These are phyloP conservation scores for Mycalesis mineus DNA, from an alignment of 2,888 invertebrate species.

Conservation along the genomic window DNA sequence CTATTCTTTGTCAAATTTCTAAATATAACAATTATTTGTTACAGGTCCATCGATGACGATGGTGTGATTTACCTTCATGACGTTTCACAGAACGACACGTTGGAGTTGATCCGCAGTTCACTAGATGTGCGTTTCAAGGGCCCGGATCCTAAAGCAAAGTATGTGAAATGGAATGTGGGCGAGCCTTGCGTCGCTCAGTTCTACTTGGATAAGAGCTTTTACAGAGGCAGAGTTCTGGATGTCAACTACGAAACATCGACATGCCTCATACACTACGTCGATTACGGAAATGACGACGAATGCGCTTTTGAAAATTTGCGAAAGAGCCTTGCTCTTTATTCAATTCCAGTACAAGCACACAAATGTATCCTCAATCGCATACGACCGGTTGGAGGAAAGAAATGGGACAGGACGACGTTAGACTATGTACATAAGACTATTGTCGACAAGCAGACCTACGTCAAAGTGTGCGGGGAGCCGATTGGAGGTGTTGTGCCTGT, in stretches of 20 bases:
- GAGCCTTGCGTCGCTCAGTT: slow-evolving; percentile 84
- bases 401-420: slow-evolving; percentile 75
- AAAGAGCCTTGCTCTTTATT: slow-evolving; percentile 79
- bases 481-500: slow-evolving; percentile 51
- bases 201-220: slow-evolving; percentile 82
- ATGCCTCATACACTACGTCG: slow-evolving; percentile 83
- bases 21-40: slow-evolving; percentile 7
- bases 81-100: slow-evolving; percentile 49
- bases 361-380: slow-evolving; percentile 76
- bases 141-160: slow-evolving; percentile 63
- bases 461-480: slow-evolving; percentile 62
- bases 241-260: slow-evolving; percentile 53
- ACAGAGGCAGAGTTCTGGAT: slow-evolving; percentile 81
- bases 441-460: slow-evolving; percentile 76
- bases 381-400: slow-evolving; percentile 42
- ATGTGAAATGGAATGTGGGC: slow-evolving; percentile 78
- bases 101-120: slow-evolving; percentile 71
- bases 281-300: slow-evolving; percentile 88
- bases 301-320: slow-evolving; percentile 78
- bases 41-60: slow-evolving; percentile 63
- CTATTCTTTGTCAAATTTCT: too few species aligned
- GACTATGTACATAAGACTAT: slow-evolving; percentile 80
- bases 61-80: slow-evolving; percentile 67
- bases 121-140: slow-evolving; percentile 68
- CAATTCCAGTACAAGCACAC: slow-evolving; percentile 82